phyloP scores from a whole-genome alignment of 2,888 invertebrate genomes.

The Agrochola circellaris region DNA sequence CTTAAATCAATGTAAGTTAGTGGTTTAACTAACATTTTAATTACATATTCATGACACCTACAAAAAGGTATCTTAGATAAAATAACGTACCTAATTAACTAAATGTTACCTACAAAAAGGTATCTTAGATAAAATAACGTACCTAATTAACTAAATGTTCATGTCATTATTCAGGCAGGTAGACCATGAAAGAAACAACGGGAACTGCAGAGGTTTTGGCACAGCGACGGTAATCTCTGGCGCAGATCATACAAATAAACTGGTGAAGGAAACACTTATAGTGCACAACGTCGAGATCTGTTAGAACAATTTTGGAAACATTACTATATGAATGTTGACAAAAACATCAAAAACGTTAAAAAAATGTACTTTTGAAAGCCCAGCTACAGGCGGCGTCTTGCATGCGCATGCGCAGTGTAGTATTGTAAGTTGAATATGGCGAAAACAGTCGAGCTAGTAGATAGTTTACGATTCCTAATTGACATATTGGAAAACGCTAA shows the following conservation, averaged over 20 bases:
- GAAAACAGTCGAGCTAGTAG: not conserved
- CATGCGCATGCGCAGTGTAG: too few relatives aligned
- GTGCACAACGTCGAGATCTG: not conserved
- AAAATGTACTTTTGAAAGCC: not conserved
- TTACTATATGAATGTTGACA: not conserved
- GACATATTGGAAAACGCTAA: not conserved
- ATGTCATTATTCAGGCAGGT: not conserved
- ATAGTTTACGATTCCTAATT: not conserved
- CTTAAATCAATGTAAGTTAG: constrained; percentile 3
- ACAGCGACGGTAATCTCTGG: not conserved
- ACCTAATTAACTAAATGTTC: not conserved
- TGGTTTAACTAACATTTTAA: not conserved
- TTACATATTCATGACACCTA: not conserved
- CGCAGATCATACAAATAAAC: not conserved
- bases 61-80: not conserved
- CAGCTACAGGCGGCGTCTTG: too few relatives aligned
- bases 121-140: not conserved
- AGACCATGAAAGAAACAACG: not conserved
- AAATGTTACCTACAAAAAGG: not conserved
- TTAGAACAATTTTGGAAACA: not conserved
- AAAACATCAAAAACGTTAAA: not conserved
- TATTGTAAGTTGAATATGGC: not conserved
- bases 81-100: not conserved
- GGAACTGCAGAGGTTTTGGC: not conserved
- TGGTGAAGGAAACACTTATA: not conserved